These are phyloP conservation scores for Scaeva pyrastri DNA, from an alignment of 2,888 invertebrate species.

Conservation along the genomic window DNA sequence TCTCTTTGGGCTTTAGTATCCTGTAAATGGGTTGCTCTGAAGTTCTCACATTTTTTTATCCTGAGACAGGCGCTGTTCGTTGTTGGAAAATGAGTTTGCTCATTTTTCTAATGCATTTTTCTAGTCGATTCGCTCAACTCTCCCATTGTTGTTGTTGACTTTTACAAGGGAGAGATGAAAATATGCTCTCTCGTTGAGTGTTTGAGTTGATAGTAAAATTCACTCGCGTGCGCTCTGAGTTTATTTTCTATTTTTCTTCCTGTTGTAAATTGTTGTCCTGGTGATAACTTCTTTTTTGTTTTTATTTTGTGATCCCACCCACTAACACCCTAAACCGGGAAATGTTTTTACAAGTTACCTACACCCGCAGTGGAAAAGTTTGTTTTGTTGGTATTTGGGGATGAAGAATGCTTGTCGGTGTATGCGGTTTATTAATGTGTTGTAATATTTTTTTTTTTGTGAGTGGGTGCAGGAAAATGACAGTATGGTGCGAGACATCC, in stretches of 20 bases:
- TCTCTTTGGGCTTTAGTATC: slow-evolving; percentile 61
- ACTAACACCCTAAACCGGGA: slow-evolving; percentile 54
- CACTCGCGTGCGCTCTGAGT: slow-evolving; percentile 55
- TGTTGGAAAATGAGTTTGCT: slow-evolving; percentile 27
- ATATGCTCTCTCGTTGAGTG: not conserved
- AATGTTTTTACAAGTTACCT: slow-evolving; percentile 62
- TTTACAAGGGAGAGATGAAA: too few species aligned
- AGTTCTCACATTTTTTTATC: slow-evolving; percentile 14
- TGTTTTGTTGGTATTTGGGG: slow-evolving; percentile 33
- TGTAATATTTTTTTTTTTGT: slow-evolving; percentile 34
- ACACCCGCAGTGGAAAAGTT: slow-evolving; percentile 34
- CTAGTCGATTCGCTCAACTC: slow-evolving; percentile 4
- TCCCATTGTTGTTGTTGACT: slow-evolving; percentile 73
- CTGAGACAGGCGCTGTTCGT: slow-evolving; percentile 38
- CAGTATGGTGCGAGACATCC: slow-evolving; percentile 40
- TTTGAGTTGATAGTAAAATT: slow-evolving; percentile 68
- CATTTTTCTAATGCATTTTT: slow-evolving; percentile 37
- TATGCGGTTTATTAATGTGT: slow-evolving; percentile 21
- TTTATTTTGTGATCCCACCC: slow-evolving; percentile 47
- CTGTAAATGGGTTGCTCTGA: slow-evolving; percentile 45
- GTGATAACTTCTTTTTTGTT: slow-evolving; percentile 44
- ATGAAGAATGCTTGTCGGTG: not conserved
- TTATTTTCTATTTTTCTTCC: slow-evolving; percentile 46
- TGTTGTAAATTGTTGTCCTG: slow-evolving; percentile 74
- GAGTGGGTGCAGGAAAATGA: slow-evolving; percentile 11